Conservation (phyloP, 2,113 vertebrate genomes). For the Sapajus apella region DNA sequence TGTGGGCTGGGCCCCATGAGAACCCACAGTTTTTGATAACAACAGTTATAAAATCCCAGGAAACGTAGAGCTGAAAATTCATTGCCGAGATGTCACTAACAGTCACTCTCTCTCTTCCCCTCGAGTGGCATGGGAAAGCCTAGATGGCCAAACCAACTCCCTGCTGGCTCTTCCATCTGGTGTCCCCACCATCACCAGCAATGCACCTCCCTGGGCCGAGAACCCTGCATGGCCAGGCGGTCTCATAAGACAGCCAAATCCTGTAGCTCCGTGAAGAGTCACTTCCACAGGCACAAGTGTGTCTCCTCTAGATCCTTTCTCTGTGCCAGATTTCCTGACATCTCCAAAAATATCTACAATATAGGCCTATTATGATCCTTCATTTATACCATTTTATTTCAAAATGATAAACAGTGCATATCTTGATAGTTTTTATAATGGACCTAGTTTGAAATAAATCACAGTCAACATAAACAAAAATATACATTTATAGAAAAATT, state of each 20-base stretch:
- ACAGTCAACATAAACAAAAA: not conserved
- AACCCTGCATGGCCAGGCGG: rapidly evolving
- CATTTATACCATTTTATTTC: not conserved
- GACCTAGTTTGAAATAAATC: not conserved
- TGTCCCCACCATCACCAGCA: rapidly evolving
- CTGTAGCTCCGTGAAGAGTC: not conserved
- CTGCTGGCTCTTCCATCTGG: not conserved
- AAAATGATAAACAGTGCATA: not conserved
- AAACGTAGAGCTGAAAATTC: not conserved
- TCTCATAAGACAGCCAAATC: not conserved
- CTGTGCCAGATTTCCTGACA: not conserved
- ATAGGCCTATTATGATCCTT: not conserved
- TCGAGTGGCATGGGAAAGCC: not conserved
- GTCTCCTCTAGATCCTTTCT: not conserved
- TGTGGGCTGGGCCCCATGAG: not conserved
- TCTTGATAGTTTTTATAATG: not conserved
- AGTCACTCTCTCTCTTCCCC: too few species aligned
- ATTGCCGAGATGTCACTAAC: too few species aligned
- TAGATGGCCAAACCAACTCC: rapidly evolving
- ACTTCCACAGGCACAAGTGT: too few species aligned
- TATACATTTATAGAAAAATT: not conserved
- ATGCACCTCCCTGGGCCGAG: rapidly evolving
- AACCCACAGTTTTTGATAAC: not conserved
- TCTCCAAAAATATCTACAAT: not conserved
- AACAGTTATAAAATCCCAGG: not conserved